Base-by-base conservation (phyloP, 2,113 vertebrate species). In the Fulmarus glacialis region DNA sequence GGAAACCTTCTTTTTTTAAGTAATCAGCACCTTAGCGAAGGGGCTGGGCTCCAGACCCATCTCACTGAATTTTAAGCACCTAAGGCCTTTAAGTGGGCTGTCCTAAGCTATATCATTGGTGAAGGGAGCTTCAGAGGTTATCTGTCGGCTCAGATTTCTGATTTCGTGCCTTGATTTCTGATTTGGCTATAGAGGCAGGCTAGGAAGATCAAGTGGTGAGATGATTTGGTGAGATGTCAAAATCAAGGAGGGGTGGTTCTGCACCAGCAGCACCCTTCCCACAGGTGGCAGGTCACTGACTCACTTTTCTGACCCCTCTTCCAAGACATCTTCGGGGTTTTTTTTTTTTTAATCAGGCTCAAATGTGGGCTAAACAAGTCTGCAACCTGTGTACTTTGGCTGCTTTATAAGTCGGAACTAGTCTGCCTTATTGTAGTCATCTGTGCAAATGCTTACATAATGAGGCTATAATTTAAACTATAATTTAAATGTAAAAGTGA, bases 361-460 rank as follows among this genome's bases (percentile, higher is more conserved):
- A 87, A 38, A 56, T 73, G 80, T 21, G 45, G 36, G 34, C 63
- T 92, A 87, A 87, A 73, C 24, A 75, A 81, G 26, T 53, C 27
- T 80, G 48, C 59, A 95, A 91, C 68, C 52, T 85, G 40, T 91
- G 64, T 38, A 43, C 40, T 93, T 89, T 32, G 40, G 8, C 47
- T 87, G 70, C 82, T 92, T 75, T 80, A 43, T 91, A 43, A 84
- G 43, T 68, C 0, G 0, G 88, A 89, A 73, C 19, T 40, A 40
- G 22, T 72, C 36, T 66, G 63, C 64, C 90, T 83, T 84, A 81
- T 60, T 80, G 50, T 36, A 95, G 79, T 95, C 73, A 75, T 85
- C 91, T 84, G 16, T 78, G 71, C 48, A 93, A 88, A 93, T 96
- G 82, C 80, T 96, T 95, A 82, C 12, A 88, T 60, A 60, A 38